phyloP scores from a whole-genome alignment of 1,140 invertebrate genomes.

The Drosophila sulfurigaster region DNA sequence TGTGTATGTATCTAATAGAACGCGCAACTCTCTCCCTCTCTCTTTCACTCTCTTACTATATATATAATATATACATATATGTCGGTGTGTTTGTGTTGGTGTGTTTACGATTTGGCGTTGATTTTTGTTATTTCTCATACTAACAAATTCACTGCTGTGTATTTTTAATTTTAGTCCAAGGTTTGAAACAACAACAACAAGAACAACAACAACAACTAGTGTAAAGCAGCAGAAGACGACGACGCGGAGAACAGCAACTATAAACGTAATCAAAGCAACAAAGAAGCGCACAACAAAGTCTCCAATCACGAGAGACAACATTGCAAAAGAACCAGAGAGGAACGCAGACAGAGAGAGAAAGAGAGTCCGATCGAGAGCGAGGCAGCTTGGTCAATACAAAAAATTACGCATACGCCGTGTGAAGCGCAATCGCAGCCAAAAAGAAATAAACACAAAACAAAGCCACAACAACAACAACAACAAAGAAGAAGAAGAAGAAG shows the following conservation, averaged over 20 bases:
- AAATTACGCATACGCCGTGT: slow-evolving; percentile 76
- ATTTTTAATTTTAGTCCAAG: slow-evolving; percentile 84
- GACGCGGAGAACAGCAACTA: slow-evolving; percentile 28
- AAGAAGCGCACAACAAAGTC: slow-evolving; percentile 65
- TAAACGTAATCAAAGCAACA: slow-evolving; percentile 73
- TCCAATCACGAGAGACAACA: slow-evolving; percentile 34
- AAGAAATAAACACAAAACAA: slow-evolving; percentile 28
- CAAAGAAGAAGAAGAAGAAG: slow-evolving; percentile 4
- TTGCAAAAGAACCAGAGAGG: not conserved
- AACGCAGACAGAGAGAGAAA: slow-evolving; percentile 15
- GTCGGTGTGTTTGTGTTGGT: slow-evolving; percentile 18
- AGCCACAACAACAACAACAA: slow-evolving; percentile 4
- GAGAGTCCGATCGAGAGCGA: slow-evolving; percentile 26
- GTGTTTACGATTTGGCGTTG: slow-evolving; percentile 73
- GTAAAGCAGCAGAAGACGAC: slow-evolving; percentile 2
- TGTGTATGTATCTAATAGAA: slow-evolving; percentile 22
- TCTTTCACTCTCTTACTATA: no score
- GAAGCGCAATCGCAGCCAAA: slow-evolving; percentile 51
- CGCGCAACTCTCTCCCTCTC: not conserved
- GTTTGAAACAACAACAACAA: slow-evolving; percentile 78
- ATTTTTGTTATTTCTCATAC: slow-evolving; percentile 49
- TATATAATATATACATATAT: not conserved
- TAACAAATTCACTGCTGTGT: slow-evolving; percentile 71
- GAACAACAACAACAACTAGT: slow-evolving; percentile 28
- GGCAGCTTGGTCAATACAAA: slow-evolving; percentile 56